A percentile compares a stretch with the other conserved stretches of the same genome.
Conservation (phyloP, 2,797 vertebrate genomes). For the Podargus strigoides region DNA sequence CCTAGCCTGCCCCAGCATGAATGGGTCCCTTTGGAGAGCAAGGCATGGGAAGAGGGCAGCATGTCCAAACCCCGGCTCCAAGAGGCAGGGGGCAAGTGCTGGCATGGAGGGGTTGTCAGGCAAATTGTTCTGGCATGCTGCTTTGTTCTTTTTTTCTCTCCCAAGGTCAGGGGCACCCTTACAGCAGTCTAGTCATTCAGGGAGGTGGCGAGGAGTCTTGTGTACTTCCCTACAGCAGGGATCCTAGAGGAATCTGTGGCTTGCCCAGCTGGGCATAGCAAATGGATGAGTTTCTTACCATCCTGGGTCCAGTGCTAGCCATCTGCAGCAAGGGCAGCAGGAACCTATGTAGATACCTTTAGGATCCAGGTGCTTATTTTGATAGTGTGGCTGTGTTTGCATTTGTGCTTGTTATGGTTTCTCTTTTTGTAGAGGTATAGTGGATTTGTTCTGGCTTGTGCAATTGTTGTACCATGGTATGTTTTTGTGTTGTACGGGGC, state of each 20-base stretch:
- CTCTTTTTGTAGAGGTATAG: not conserved
- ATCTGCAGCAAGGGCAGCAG: not conserved
- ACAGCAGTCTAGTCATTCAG: not conserved
- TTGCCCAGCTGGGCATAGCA: not conserved
- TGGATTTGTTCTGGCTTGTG: not conserved
- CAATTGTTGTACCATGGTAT: not conserved
- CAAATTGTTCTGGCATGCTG: not conserved
- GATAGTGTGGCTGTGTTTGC: not conserved
- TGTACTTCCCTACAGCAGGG: not conserved
- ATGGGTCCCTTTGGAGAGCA: not conserved
- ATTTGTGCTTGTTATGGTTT: not conserved
- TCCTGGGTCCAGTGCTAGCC: not conserved
- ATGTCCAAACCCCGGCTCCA: not conserved
- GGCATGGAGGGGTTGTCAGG: not conserved
- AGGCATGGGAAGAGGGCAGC: not conserved
- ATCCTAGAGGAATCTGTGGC: not conserved
- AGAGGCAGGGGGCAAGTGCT: not conserved
- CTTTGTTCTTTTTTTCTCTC: not conserved
- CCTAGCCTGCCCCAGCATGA: accelerated
- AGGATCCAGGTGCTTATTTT: not conserved
- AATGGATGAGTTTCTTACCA: not conserved
- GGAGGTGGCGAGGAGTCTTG: not conserved
- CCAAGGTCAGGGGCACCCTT: not conserved
- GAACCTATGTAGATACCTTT: not conserved
- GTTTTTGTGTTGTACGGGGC: conserved; percentile 6